Percentiles rank a stretch among this genome's conserved stretches.
Evolutionary conservation across 2,888 invertebrate genomes (phyloP).

Genomic region (Spicauda simplicius): DNA sequence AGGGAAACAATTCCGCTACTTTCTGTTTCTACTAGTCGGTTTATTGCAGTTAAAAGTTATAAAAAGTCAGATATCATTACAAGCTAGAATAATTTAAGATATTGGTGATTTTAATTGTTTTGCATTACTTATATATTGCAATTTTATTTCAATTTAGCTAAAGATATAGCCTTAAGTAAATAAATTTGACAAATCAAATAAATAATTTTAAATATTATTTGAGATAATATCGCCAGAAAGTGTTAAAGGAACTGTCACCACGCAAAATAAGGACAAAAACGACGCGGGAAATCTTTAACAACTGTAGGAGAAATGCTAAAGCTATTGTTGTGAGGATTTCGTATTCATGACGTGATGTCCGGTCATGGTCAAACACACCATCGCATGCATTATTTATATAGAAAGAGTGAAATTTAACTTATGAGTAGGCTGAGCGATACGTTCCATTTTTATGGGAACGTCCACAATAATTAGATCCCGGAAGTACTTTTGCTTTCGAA

Average conservation of each 20-base stretch:
- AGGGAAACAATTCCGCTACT: too few relatives aligned
- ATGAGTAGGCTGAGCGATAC: slow-evolving; percentile 51
- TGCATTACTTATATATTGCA: too few relatives aligned
- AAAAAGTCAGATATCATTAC: too few relatives aligned
- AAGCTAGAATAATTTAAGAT: too few relatives aligned
- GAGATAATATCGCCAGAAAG: neutral
- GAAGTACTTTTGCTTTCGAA: slow-evolving; percentile 35
- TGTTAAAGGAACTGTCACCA: neutral
- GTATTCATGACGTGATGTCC: slow-evolving; percentile 58
- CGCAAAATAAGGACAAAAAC: slow-evolving; percentile 22
- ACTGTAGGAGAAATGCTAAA: slow-evolving; percentile 58
- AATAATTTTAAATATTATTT: neutral
- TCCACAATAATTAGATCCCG: slow-evolving; percentile 35
- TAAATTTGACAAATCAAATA: too few relatives aligned
- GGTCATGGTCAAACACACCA: slow-evolving; percentile 65
- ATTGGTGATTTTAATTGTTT: too few relatives aligned
- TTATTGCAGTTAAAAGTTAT: too few relatives aligned
- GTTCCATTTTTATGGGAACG: slow-evolving; percentile 49
- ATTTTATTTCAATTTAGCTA: too few relatives aligned
- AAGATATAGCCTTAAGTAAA: too few relatives aligned
- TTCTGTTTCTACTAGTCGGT: too few relatives aligned
- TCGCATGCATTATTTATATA: slow-evolving; percentile 73
- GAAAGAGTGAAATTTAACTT: slow-evolving; percentile 75
- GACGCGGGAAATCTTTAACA: slow-evolving; percentile 50
- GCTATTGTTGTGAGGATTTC: slow-evolving; percentile 56